A percentile compares a stretch with the other conserved stretches of the same genome.
Evolutionary conservation across 2,797 vertebrate genomes (phyloP).

Genomic region (Cuniculus paca): DNA sequence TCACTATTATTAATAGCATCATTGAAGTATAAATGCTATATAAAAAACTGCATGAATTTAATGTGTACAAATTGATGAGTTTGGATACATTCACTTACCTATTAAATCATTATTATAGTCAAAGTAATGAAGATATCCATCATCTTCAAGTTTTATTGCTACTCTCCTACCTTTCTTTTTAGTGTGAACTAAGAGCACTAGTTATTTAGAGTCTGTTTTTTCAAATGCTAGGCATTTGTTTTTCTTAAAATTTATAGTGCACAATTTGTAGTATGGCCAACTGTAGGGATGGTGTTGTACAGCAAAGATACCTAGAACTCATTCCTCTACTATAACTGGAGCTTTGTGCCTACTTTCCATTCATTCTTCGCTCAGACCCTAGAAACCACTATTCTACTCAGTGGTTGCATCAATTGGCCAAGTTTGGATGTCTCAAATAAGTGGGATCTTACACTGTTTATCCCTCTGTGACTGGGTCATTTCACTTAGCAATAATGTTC

Average conservation of each 20-base stretch:
- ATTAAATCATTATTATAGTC: not conserved
- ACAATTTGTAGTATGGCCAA: fast-evolving
- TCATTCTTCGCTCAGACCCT: too few species aligned
- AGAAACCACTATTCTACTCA: not conserved
- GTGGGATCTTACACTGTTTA: not conserved
- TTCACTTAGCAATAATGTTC: not conserved
- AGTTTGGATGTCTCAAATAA: not conserved
- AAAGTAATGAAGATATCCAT: not conserved
- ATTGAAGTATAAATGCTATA: not conserved
- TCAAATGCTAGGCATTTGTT: too few species aligned
- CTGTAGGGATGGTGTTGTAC: fast-evolving
- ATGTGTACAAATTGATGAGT: not conserved
- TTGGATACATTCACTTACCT: not conserved
- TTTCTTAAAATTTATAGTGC: not conserved
- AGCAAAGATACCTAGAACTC: too few species aligned
- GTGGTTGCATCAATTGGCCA: not conserved
- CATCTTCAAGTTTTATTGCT: not conserved
- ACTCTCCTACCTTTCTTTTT: not conserved
- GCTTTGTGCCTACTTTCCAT: not conserved
- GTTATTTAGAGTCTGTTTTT: too few species aligned
- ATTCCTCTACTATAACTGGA: not conserved
- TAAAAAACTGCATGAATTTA: not conserved
- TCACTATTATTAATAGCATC: not conserved
- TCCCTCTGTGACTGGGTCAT: not conserved
- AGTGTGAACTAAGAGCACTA: not conserved